Evolutionary conservation across 2,797 vertebrate genomes (phyloP), one percentile per base, ranked within the genome.

Genomic region (Otus scops): DNA sequence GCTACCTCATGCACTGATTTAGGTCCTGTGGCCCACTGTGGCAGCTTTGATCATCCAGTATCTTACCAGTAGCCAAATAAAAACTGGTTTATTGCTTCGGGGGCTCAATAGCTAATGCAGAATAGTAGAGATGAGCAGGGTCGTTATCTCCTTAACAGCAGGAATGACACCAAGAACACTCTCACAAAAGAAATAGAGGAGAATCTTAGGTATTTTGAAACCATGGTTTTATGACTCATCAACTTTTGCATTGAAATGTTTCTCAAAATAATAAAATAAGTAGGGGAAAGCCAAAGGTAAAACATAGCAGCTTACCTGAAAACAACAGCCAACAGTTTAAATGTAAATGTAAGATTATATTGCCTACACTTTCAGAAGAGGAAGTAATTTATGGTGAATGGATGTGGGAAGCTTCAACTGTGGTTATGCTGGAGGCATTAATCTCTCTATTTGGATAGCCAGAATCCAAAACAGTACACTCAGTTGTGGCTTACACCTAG

Each of bases 1-100:
- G 0, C 24, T 38, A 19, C 43, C 53, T 57, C 43, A 59, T 0
- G 0, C 1, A 1, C 34, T 65, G 38, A 30, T 38, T 65, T 32
- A 59, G 22, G 24, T 36, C 20, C 21, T 30, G 22, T 21, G 56
- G 74, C 51, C 30, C n/a, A 10, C 14, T 26, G 22, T 39, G 64
- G 21, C 74, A 79, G 61, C 47, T 82, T 43, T 68, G 56, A 26
- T 60, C 38, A 41, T 23, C 48, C 34, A 5, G 3, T 43, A 7
- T 43, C 82, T 48, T 34, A 57, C 30, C 48, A 71, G 61, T 5
- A 61, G 69, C 54, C 63, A 91, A 67, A 69, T 51, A 60, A 67
- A 92, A 79, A 51, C 22, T 24, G 39, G 5, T 65, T 86, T 77
- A 32, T 67, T 91, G 48, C 71, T 80, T 59, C 60, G 65, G 30